These are phyloP conservation scores for Cherax quadricarinatus DNA, from an alignment of 1,140 invertebrate species.

Conservation along the genomic window DNA sequence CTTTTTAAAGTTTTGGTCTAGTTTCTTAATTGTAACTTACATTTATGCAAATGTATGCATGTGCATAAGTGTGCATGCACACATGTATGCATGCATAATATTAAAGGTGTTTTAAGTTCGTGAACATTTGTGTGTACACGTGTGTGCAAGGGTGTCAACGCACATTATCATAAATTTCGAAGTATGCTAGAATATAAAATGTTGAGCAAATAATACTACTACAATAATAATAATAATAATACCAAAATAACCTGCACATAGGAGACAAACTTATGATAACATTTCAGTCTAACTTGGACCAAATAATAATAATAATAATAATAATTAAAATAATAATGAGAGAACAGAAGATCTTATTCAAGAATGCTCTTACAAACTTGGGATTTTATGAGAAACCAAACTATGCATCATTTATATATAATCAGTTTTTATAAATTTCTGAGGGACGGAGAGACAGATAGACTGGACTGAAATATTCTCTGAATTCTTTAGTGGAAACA, in stretches of 20 bases:
- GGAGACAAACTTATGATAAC: not conserved
- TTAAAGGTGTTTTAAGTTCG: too few relatives aligned
- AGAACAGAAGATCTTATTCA: not conserved
- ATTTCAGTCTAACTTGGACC: too few relatives aligned
- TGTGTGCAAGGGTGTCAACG: too few relatives aligned
- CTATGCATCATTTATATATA: not conserved
- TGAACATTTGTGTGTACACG: too few relatives aligned
- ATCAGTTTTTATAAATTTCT: not conserved
- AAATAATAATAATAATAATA: not conserved
- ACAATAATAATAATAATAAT: too few relatives aligned
- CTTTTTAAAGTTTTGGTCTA: too few relatives aligned
- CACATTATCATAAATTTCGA: too few relatives aligned
- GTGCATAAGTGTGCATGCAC: not conserved
- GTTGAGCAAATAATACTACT: too few relatives aligned
- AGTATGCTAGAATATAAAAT: not conserved
- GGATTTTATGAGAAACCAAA: not conserved
- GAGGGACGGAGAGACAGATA: conserved; percentile 9
- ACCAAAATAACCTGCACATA: not conserved
- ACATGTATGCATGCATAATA: too few relatives aligned
- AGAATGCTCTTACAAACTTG: not conserved
- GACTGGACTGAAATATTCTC: not conserved
- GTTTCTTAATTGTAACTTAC: too few relatives aligned
- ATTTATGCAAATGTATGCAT: not conserved
- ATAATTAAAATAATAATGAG: not conserved
- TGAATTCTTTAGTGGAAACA: not conserved